A percentile compares a stretch with the other conserved stretches of the same genome.
Conservation (phyloP, 1,140 invertebrate genomes). For the Aphaenogaster rudis region DNA sequence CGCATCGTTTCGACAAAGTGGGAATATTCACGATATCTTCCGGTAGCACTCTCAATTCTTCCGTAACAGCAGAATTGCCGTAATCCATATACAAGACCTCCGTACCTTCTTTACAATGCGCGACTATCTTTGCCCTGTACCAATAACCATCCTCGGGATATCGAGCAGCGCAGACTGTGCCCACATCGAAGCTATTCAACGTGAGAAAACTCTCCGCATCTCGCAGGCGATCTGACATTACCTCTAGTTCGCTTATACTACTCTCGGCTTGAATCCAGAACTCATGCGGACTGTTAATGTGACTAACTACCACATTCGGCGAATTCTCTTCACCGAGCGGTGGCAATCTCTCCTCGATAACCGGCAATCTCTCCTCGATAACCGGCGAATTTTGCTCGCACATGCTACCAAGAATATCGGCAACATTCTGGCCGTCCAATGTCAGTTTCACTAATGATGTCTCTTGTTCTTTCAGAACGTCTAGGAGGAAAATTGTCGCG, state of each 20-base stretch:
- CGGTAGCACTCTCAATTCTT: constrained; percentile 82
- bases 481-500: constrained; percentile 81
- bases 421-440: constrained; percentile 88
- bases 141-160: constrained; percentile 89
- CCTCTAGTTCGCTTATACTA: constrained; percentile 86
- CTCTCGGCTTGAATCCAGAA: constrained; percentile 90
- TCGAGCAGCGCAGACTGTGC: constrained; percentile 89
- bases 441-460: constrained; percentile 90
- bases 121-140: constrained; percentile 88
- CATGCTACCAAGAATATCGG: constrained; percentile 86
- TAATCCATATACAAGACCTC: constrained; percentile 88
- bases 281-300: constrained; percentile 88
- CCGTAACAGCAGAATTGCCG: constrained; percentile 85
- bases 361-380: constrained; percentile 77
- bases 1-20: constrained; percentile 83
- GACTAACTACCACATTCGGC: constrained; percentile 84
- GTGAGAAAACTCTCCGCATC: constrained; percentile 86
- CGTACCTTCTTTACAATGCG: constrained; percentile 72
- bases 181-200: constrained; percentile 85
- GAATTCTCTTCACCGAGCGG: constrained; percentile 83
- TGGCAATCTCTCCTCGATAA: constrained; percentile 66
- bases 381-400: constrained; percentile 44
- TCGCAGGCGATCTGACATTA: constrained; percentile 87
- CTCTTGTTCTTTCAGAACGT: constrained; percentile 87
- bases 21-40: constrained; percentile 81